Evolutionary conservation across 1,140 invertebrate genomes (phyloP), one percentile per base, ranked within the genome.

Genomic region (Sitobion miscanthi): DNA sequence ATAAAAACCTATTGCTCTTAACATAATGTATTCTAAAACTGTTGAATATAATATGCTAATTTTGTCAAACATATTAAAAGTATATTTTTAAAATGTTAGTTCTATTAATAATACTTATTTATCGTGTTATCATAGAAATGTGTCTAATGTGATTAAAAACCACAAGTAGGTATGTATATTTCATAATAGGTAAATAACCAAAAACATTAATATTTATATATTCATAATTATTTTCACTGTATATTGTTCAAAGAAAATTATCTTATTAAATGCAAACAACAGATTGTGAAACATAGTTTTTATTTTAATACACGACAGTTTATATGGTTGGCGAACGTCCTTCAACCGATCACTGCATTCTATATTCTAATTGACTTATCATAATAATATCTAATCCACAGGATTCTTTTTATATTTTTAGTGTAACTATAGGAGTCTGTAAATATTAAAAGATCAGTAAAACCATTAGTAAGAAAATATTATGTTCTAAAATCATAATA

Each of bases 121-220:
- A n/a, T 77, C 6, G 62, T 2, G 14, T 77, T 17, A 77, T n/a
- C n/a, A 69, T 69, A 69, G 4, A 69, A 30, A 4, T n/a, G 38
- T 38, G 38, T 17, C n/a, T n/a, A 30, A 4, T n/a, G 38, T 38
- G 38, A n/a, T 77, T n/a, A 17, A 77, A 77, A 77, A 77, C 62
- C 14, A 77, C 62, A 77, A 77, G 14, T 77, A n/a, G n/a, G 14
- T n/a, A 77, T 35, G n/a, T 69, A n/a, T 77, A 77, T 77, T 77
- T 77, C 62, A 77, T 77, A 77, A 77, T 77, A 77, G n/a, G 17
- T 77, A n/a, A 77, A 30, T 77, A 77, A 77, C 62, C 62, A 14
- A 77, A 77, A n/a, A 69, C n/a, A 77, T 77, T 77, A 77, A 77
- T 77, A 77, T 77, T 77, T n/a, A 77, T 77, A n/a, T 77, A 77